Evolutionary conservation across 1,140 invertebrate genomes (phyloP), one percentile per base, ranked within the genome.

Genomic region (Rhyzopertha dominica): DNA sequence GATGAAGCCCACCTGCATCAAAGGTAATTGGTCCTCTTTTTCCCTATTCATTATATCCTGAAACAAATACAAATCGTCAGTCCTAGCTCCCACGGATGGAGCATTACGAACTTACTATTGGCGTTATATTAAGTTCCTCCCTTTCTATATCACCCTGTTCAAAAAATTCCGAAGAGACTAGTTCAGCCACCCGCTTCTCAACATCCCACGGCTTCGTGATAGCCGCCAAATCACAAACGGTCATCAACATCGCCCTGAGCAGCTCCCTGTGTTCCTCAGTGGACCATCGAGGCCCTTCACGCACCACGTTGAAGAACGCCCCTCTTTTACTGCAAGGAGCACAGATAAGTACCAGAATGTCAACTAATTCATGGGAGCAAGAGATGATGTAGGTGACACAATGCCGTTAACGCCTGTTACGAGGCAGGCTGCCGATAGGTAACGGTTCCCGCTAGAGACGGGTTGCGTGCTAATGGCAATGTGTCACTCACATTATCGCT

Each of bases 11-110:
- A 97, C 89, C 81, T 97, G 94, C 91, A 97, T 95, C 62, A 83
- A 80, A 30, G 94, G 94, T 53, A 97, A 72, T 66, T 95, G 84
- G 63, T 95, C 89, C 69, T 94, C 87, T 71, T 95, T 95, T 59
- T 95, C 91, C 66, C 93, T 74, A 68, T 97, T 94, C 93, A 96
- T 96, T 71, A 95, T 91, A 61, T 92, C 88, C 87, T 92, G 63
- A 22, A 79, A 78, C 56, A 53, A 56, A 51, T 50, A n/a, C 13
- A 43, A 37, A 44, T n/a, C n/a, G n/a, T n/a, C n/a, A n/a, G n/a
- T n/a, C n/a, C n/a, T n/a, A n/a, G n/a, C n/a, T n/a, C n/a, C n/a
- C n/a, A n/a, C n/a, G n/a, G 30, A 8, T 5, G 14, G 7, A 9
- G 7, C 30, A n/a, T n/a, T 10, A 7, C 10, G 7, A 35, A 75